These are phyloP conservation scores for Adelosebastes latens DNA, from an alignment of 2,797 vertebrate species.

Conservation along the genomic window DNA sequence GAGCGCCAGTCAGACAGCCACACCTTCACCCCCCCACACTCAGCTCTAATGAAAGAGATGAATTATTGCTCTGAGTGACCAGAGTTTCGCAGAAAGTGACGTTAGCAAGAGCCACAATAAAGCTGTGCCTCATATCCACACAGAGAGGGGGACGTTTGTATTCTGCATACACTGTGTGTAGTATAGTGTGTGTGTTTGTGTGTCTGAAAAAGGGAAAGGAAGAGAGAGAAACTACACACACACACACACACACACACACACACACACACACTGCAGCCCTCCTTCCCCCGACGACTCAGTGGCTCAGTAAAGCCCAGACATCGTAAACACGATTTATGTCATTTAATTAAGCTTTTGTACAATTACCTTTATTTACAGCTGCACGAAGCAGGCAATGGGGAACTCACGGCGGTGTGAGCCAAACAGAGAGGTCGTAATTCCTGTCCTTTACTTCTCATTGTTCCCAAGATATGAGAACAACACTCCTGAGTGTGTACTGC, in stretches of 20 bases:
- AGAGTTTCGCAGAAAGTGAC: constrained; percentile 47
- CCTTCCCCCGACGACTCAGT: constrained; percentile 47
- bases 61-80: constrained; percentile 55
- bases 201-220: neutral
- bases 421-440: constrained; percentile 71
- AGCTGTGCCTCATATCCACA: constrained; percentile 14
- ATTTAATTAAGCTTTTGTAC: constrained; percentile 85
- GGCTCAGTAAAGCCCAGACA: constrained; percentile 63
- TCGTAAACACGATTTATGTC: constrained; percentile 84
- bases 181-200: neutral
- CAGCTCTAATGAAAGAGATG: constrained; percentile 67
- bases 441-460: constrained; percentile 68
- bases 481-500: constrained; percentile 1
- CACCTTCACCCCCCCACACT: constrained; percentile 9
- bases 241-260: constrained; percentile 8
- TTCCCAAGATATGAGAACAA: constrained; percentile 62
- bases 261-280: constrained; percentile 5
- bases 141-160: neutral
- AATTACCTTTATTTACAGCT: constrained; percentile 84
- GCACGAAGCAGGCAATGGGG: constrained; percentile 60
- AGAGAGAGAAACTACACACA: neutral
- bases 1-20: constrained; percentile 18
- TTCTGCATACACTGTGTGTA: neutral
- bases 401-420: constrained; percentile 45
- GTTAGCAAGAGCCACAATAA: constrained; percentile 44